phyloP scores from a whole-genome alignment of 2,797 vertebrate species.

The Falco cherrug region DNA sequence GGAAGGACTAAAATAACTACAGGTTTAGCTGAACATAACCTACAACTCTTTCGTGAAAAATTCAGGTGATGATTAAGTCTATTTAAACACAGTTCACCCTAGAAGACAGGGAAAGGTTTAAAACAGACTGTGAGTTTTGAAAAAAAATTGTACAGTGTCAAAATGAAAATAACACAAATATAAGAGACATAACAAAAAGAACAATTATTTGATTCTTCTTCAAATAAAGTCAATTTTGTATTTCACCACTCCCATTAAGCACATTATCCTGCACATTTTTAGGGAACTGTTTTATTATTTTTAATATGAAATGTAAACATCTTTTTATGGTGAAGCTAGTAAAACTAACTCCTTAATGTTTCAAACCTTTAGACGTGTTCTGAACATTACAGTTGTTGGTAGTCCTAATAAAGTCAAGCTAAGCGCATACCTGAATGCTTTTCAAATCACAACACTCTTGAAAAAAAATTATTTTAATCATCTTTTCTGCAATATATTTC shows the following conservation, averaged over 20 bases:
- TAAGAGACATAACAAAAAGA: background rate
- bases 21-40: background rate
- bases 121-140: background rate
- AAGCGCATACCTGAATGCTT: background rate
- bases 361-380: background rate
- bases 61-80: background rate
- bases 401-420: background rate
- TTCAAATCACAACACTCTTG: background rate
- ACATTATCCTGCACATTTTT: background rate
- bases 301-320: constrained; percentile 42
- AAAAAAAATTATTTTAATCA: background rate
- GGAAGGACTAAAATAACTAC: background rate
- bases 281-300: background rate
- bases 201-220: background rate
- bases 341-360: constrained; percentile 3
- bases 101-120: background rate
- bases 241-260: constrained; percentile 15
- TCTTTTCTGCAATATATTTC: background rate
- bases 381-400: background rate
- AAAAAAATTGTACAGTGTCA: background rate
- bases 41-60: background rate
- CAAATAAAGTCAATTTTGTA: constrained; percentile 29
- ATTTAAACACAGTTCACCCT: constrained; percentile 4
- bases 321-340: constrained; percentile 11
- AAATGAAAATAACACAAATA: constrained; percentile 2